These are phyloP conservation scores for Eubasilissa splendida DNA, from an alignment of 2,888 invertebrate genomes.

Conservation along the genomic window DNA sequence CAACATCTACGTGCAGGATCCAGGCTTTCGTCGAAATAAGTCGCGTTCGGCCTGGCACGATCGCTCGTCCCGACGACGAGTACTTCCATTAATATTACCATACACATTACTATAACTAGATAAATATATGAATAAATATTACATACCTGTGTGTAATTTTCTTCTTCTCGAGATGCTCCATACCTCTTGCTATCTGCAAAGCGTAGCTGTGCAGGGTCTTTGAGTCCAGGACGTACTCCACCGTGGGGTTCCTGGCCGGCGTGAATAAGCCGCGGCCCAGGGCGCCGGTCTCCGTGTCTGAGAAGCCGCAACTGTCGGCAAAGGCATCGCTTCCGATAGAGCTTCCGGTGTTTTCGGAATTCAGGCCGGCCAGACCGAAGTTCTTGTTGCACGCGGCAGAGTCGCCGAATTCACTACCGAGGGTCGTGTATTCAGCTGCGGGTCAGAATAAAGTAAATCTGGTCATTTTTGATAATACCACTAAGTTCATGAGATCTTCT, in stretches of 20 bases:
- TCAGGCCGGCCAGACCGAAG: constrained; percentile 61
- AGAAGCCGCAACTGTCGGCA: constrained; percentile 18
- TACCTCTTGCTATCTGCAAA: constrained; percentile 85
- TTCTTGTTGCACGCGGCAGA: constrained; percentile 26
- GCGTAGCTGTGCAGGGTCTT: constrained; percentile 81
- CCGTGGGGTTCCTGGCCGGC: constrained; percentile 43
- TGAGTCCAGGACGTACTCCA: constrained; percentile 66
- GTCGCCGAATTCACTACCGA: constrained; percentile 64
- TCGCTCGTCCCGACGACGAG: no score
- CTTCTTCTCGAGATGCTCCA: constrained; percentile 82
- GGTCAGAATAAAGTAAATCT: not conserved
- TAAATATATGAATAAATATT: no score
- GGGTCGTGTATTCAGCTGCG: constrained; percentile 73
- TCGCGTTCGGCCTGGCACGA: no score
- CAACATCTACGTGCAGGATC: no score
- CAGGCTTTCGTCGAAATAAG: no score
- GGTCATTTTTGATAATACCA: no score
- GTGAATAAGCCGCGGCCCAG: not conserved
- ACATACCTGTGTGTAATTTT: constrained; percentile 80
- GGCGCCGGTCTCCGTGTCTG: not conserved
- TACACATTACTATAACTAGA: no score
- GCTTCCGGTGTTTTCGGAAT: constrained; percentile 68
- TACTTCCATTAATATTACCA: no score
- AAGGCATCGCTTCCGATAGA: constrained; percentile 66
- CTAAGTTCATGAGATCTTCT: no score